These are phyloP conservation scores for Progne subis DNA, from an alignment of 2,113 vertebrate genomes.

Conservation along the genomic window DNA sequence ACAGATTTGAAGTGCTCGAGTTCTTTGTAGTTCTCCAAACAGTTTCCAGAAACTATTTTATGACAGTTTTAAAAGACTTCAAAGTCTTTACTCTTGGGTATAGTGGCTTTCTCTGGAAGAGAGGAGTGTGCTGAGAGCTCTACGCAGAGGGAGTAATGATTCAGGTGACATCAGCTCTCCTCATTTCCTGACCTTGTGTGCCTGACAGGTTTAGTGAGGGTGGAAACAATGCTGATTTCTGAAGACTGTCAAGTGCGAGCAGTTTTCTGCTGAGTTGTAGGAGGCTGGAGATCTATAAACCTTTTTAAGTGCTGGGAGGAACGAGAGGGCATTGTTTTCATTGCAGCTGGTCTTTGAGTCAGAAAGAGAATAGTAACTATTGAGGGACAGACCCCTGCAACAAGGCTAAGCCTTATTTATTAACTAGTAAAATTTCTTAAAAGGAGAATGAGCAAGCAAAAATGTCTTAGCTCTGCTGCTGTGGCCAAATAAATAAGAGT, in stretches of 20 bases:
- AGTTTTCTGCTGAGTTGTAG: slow-evolving; percentile 79
- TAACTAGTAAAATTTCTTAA: slow-evolving; percentile 67
- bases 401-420: slow-evolving; percentile 65
- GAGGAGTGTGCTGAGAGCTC: not conserved
- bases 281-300: slow-evolving; percentile 79
- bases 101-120: slow-evolving; percentile 16
- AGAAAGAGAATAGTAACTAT: slow-evolving; percentile 38
- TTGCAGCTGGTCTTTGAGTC: slow-evolving; percentile 57
- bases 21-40: slow-evolving; percentile 46
- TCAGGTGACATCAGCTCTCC: slow-evolving; percentile 49
- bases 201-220: slow-evolving; percentile 53
- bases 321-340: slow-evolving; percentile 63
- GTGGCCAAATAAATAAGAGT: not conserved
- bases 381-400: slow-evolving; percentile 22
- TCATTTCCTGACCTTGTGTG: slow-evolving; percentile 65
- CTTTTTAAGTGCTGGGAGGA: slow-evolving; percentile 71
- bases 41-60: slow-evolving; percentile 48
- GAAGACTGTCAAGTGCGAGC: slow-evolving; percentile 72
- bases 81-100: slow-evolving; percentile 31
- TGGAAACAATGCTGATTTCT: slow-evolving; percentile 65
- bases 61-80: slow-evolving; percentile 40
- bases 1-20: not conserved
- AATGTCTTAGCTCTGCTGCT: slow-evolving; percentile 28
- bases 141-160: slow-evolving; percentile 21
- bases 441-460: slow-evolving; percentile 62